Percentiles rank a stretch among this genome's conserved stretches.
phyloP scores from a whole-genome alignment of 2,888 invertebrate species.

The Lasioglossum oenotherae region DNA sequence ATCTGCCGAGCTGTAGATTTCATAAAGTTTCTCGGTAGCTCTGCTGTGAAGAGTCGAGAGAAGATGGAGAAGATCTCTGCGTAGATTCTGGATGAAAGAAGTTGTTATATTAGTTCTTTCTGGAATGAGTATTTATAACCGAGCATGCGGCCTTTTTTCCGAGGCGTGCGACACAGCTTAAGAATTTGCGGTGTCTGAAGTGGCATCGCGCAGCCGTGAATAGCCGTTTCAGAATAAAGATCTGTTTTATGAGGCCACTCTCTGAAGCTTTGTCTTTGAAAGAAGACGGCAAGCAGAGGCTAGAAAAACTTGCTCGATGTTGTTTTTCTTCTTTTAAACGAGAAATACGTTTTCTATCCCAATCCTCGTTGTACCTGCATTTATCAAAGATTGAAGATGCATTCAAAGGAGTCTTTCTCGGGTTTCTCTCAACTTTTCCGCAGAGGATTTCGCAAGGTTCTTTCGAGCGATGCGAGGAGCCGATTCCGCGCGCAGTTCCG shows the following conservation, averaged over 20 bases:
- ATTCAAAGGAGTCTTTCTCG: not conserved
- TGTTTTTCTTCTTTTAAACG: not conserved
- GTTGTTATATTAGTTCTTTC: constrained; percentile 2
- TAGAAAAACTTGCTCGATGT: no score
- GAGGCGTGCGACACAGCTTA: not conserved
- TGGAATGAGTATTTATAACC: not conserved
- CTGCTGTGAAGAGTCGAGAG: not conserved
- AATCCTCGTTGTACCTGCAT: not conserved
- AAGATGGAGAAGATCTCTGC: not conserved
- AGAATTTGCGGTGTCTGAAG: not conserved
- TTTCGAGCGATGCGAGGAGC: not conserved
- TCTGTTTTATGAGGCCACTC: not conserved
- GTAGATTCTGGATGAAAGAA: not conserved
- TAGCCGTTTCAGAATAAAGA: not conserved
- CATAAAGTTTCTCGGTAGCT: not conserved
- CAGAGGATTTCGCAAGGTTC: not conserved
- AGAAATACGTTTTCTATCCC: not conserved
- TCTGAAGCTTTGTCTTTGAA: not conserved
- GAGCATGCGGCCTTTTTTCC: not conserved
- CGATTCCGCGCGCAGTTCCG: constrained; percentile 2
- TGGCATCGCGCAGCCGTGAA: not conserved
- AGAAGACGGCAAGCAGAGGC: not conserved
- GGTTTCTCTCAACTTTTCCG: not conserved
- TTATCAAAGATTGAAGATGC: not conserved
- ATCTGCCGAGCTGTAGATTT: not conserved